These are phyloP conservation scores for Prosopocoilus inquinatus DNA, from an alignment of 2,888 invertebrate species.

Conservation along the genomic window DNA sequence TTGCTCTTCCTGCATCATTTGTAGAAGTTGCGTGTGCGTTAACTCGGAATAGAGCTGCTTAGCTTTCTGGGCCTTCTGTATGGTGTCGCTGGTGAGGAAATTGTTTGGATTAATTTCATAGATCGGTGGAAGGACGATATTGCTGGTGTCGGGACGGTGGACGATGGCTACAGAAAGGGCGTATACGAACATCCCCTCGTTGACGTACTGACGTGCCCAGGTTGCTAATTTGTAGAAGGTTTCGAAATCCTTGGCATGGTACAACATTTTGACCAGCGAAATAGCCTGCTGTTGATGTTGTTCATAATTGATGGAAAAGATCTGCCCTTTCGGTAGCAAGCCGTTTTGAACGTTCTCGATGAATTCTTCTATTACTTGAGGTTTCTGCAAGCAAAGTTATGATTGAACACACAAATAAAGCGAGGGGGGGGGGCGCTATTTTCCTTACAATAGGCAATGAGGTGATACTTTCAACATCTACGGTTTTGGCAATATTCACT, in stretches of 20 bases:
- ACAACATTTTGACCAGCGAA: slow-evolving; percentile 65
- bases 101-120: slow-evolving; percentile 72
- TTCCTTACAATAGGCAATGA: slow-evolving; percentile 46
- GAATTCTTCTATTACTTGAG: slow-evolving; percentile 59
- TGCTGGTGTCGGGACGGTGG: slow-evolving; percentile 63
- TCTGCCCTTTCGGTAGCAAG: slow-evolving; percentile 58
- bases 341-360: slow-evolving; percentile 56
- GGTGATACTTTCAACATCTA: slow-evolving; percentile 49
- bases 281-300: slow-evolving; percentile 62
- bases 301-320: slow-evolving; percentile 62
- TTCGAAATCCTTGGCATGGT: slow-evolving; percentile 68
- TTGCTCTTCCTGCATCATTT: background rate
- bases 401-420: background rate
- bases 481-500: slow-evolving; percentile 58
- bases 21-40: background rate
- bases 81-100: slow-evolving; percentile 66
- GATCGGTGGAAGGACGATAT: slow-evolving; percentile 65
- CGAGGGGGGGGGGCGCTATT: background rate
- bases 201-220: slow-evolving; percentile 65
- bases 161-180: slow-evolving; percentile 58
- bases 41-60: background rate
- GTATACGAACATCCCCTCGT: slow-evolving; percentile 67
- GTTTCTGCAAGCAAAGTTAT: slow-evolving; percentile 48
- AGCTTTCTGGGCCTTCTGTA: slow-evolving; percentile 60
- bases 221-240: slow-evolving; percentile 68